Conservation (phyloP, 2,113 vertebrate species). For the Diphyllodes magnificus region DNA sequence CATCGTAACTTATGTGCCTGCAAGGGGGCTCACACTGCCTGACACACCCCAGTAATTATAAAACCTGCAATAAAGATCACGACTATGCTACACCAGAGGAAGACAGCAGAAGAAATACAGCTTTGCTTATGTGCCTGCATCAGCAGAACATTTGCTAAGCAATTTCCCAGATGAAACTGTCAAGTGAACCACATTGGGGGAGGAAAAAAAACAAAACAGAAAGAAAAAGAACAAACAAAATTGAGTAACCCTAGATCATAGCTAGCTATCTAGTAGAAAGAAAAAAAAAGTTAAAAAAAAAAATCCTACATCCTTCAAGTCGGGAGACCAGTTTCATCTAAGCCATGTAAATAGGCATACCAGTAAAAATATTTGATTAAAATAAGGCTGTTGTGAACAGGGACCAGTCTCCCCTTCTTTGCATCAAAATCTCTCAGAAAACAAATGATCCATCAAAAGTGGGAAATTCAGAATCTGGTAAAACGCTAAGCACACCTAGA, state of each 20-base stretch:
- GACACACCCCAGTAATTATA: background rate
- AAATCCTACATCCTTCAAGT: background rate
- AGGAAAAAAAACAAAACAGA: rapidly evolving
- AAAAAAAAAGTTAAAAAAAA: rapidly evolving
- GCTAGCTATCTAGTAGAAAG: background rate
- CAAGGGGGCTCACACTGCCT: background rate
- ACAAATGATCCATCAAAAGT: background rate
- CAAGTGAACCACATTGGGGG: rapidly evolving
- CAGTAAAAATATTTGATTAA: background rate
- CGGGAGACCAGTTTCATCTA: background rate
- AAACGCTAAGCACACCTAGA: background rate
- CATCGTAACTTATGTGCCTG: rapidly evolving
- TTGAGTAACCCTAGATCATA: background rate
- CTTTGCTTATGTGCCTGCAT: background rate
- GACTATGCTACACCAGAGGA: background rate
- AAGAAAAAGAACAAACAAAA: background rate
- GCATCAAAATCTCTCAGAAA: background rate
- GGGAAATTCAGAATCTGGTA: background rate
- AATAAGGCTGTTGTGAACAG: background rate
- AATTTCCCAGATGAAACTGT: background rate
- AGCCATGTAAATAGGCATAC: background rate
- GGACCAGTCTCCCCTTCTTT: background rate
- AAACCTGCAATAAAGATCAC: background rate
- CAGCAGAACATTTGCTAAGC: background rate
- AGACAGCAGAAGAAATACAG: background rate